A percentile compares a stretch with the other conserved stretches of the same genome.
Evolutionary conservation across 2,888 invertebrate genomes (phyloP).

Genomic region (Agelastica alni): DNA sequence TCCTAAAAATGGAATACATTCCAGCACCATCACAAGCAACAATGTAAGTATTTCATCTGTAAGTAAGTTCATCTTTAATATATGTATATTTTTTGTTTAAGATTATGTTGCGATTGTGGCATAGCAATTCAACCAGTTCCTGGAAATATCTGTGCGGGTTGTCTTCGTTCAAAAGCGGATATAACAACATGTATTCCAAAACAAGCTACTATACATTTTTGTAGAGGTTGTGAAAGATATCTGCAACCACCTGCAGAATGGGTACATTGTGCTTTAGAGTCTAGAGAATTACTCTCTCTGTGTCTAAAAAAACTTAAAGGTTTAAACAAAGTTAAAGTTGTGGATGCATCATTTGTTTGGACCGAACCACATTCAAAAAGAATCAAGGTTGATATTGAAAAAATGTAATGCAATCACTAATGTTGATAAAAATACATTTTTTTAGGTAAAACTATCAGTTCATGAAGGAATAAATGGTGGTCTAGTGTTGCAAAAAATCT

Average conservation of each 20-base stretch:
- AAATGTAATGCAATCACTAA: neutral
- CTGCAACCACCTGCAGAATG: conserved; percentile 90
- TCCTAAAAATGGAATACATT: conserved; percentile 16
- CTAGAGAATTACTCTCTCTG: conserved; percentile 83
- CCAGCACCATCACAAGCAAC: conserved; percentile 5
- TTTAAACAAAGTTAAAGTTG: conserved; percentile 82
- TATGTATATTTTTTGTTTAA: conserved; percentile 50
- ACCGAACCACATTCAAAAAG: conserved; percentile 99
- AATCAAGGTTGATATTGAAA: too few species aligned
- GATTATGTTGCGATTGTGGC: conserved; percentile 95
- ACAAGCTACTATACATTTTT: conserved; percentile 87
- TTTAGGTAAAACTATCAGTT: conserved; percentile 83
- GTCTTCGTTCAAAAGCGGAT: conserved; percentile 88
- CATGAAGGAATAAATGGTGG: conserved; percentile 94
- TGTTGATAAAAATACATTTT: conserved; percentile 5
- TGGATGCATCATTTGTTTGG: conserved; percentile 98
- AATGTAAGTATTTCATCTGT: conserved; percentile 10
- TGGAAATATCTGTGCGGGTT: conserved; percentile 96
- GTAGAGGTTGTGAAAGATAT: conserved; percentile 92
- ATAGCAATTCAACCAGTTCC: conserved; percentile 91
- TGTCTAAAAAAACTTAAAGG: conserved; percentile 94
- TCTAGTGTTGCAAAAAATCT: conserved; percentile 90
- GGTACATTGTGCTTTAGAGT: conserved; percentile 85
- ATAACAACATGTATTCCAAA: conserved; percentile 97
- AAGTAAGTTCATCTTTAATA: neutral